Base-by-base conservation (phyloP, 2,888 invertebrate genomes). In the Clanis bilineata region DNA sequence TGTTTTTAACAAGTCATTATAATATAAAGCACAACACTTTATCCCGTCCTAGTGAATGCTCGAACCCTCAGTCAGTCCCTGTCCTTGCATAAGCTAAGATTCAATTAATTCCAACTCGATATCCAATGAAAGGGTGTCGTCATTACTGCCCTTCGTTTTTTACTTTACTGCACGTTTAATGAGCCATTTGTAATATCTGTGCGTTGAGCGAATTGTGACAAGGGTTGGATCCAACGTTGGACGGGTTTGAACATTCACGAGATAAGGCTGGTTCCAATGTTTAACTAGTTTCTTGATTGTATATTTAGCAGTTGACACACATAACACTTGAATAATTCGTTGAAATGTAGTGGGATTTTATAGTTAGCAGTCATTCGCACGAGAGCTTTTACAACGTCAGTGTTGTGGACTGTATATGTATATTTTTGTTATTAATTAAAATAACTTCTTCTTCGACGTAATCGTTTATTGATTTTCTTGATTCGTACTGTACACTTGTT, bases 41-140 rank as follows among this genome's bases (percentile, higher is more conserved):
- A 10, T 36, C 10, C 12, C 36, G 36, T 36, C 12, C 12, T 12
- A 36, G 12, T 36, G 12, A 36, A 36, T 36, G 12, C 12, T 36
- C n/a, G n/a, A n/a, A n/a, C n/a, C 36, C 36, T 36, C 9, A 32
- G 1, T 7, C 9, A 9, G 22, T 10, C 21, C 21, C 21, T 3
- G 43, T 22, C 44, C 9, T 22, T 4, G 44, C 44, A 10, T 21
- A 5, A 32, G 5, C 9, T 51, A 15, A 3, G 15, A 32, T 51
- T 51, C 18, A 18, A 51, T 51, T 28, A 51, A 51, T 51, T 32
- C 51, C 28, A 51, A 51, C 51, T 32, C 51, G 51, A 51, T 51
- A 51, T 51, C 32, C 51, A 32, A 51, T 51, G 51, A 28, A 28
- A 51, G 51, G 51, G 32, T 51, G 51, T 32, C 28, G 51, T 18